Conservation (phyloP, 2,888 invertebrate species). For the Julus scanicus region DNA sequence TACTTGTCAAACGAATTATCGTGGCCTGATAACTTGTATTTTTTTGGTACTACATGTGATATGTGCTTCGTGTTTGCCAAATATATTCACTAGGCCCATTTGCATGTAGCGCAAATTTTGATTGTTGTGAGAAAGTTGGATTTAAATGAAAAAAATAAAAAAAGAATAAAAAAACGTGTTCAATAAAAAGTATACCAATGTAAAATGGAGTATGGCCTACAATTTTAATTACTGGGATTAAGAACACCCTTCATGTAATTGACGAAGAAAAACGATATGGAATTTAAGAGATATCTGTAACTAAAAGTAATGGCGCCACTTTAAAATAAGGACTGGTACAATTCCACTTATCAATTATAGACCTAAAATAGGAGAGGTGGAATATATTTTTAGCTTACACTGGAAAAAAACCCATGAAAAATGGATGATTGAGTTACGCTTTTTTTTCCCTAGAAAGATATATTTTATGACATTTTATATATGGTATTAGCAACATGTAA, state of each 20-base stretch:
- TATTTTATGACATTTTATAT: background rate
- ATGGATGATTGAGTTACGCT: background rate
- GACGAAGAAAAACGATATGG: background rate
- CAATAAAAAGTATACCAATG: conserved; percentile 36
- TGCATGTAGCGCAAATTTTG: conserved; percentile 18
- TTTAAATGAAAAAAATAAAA: background rate
- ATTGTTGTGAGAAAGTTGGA: conserved; percentile 17
- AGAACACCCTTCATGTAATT: background rate
- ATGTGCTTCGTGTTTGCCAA: conserved; percentile 24
- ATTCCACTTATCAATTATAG: background rate
- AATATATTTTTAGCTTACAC: background rate
- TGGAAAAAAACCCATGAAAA: background rate
- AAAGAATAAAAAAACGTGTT: background rate
- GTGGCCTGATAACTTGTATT: background rate
- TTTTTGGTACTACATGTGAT: conserved; percentile 9
- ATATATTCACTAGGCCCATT: conserved; percentile 29
- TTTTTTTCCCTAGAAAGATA: background rate
- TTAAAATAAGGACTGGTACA: background rate
- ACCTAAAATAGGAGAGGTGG: background rate
- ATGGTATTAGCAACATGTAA: too few relatives aligned
- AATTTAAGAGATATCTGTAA: background rate
- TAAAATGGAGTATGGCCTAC: background rate
- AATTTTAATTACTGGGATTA: conserved; percentile 5
- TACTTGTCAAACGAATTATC: background rate
- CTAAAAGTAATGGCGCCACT: background rate